A percentile compares a stretch with the other conserved stretches of the same genome.
phyloP scores from a whole-genome alignment of 2,888 invertebrate genomes.

The Lycia hirtaria region DNA sequence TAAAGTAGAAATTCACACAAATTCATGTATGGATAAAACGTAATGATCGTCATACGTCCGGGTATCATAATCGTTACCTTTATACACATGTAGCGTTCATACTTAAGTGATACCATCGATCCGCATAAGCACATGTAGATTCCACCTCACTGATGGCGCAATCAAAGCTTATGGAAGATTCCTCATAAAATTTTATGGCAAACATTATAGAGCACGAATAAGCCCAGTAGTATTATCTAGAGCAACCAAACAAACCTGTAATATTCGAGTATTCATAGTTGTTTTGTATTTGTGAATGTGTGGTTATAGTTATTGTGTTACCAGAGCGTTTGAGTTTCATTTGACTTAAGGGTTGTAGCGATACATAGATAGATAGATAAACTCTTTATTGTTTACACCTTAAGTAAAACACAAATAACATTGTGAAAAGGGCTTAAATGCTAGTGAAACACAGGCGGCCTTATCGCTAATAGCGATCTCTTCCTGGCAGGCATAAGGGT shows the following conservation, averaged over 20 bases:
- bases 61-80: constrained; percentile 30
- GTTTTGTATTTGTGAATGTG: too few species aligned
- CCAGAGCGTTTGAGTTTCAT: too few species aligned
- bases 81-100: constrained; percentile 25
- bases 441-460: too few species aligned
- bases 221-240: constrained; percentile 57
- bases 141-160: constrained; percentile 56
- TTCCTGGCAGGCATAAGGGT: too few species aligned
- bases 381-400: too few species aligned
- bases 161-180: constrained; percentile 70
- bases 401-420: too few species aligned
- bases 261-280: constrained; percentile 56
- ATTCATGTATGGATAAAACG: constrained; percentile 15
- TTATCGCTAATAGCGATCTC: too few species aligned
- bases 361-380: too few species aligned
- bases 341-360: too few species aligned
- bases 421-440: too few species aligned
- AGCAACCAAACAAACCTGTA: constrained; percentile 58
- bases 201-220: constrained; percentile 65
- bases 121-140: constrained; percentile 26
- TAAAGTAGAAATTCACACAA: background rate
- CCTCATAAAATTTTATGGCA: constrained; percentile 72
- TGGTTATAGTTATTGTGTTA: too few species aligned
- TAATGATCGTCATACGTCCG: constrained; percentile 25
- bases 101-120: constrained; percentile 28